These are phyloP conservation scores for Acropora yongei DNA, from an alignment of 64 coral and sea anemone species.

Conservation along the genomic window DNA sequence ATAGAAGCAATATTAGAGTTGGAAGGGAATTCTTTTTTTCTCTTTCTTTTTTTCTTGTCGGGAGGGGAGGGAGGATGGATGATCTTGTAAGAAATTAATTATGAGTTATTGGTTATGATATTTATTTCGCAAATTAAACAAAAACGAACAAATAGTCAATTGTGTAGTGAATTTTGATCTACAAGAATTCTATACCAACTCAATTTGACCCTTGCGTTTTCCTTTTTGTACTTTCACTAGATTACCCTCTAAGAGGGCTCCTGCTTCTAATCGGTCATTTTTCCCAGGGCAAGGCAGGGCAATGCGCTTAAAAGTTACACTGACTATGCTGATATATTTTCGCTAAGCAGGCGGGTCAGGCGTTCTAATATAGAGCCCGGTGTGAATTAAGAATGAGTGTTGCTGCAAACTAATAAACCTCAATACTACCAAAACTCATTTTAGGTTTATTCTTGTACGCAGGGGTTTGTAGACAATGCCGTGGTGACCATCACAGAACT, in stretches of 20 bases:
- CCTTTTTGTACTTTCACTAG: too few relatives aligned
- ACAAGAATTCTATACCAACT: too few relatives aligned
- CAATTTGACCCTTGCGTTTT: too few relatives aligned
- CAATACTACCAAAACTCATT: not conserved
- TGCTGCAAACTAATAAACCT: not conserved
- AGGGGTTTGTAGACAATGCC: constrained; percentile 10
- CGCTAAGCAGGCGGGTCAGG: not conserved
- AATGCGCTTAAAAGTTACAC: constrained; percentile 2
- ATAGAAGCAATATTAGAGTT: not conserved
- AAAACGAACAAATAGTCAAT: too few relatives aligned
- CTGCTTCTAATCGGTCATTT: too few relatives aligned
- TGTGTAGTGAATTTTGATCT: too few relatives aligned
- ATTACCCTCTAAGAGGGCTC: too few relatives aligned
- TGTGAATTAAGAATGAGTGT: not conserved
- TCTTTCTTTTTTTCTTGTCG: too few relatives aligned
- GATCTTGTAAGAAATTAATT: not conserved
- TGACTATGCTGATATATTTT: not conserved
- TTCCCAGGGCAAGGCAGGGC: not conserved
- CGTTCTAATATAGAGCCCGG: not conserved
- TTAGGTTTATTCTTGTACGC: not conserved
- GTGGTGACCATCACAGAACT: constrained; percentile 18
- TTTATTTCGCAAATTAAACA: too few relatives aligned
- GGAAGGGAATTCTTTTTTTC: too few relatives aligned
- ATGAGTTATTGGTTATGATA: too few relatives aligned
- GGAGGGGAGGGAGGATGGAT: too few relatives aligned